Evolutionary conservation across 2,797 vertebrate species (phyloP).

Genomic region (Microhierax caerulescens): DNA sequence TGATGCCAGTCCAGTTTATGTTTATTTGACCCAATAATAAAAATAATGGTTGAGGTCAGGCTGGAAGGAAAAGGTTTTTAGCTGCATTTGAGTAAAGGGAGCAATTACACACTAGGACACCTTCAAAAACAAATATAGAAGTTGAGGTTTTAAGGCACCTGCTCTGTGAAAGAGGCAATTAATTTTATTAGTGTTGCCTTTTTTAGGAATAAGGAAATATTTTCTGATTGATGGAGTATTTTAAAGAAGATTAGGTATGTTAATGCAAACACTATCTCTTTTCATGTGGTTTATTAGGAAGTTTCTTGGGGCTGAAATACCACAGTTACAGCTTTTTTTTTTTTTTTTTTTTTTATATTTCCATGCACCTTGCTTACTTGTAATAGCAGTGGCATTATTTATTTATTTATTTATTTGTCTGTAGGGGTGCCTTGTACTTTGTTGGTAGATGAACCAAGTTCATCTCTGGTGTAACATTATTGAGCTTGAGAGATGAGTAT

Average conservation of each 20-base stretch:
- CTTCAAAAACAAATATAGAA: not conserved
- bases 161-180: not conserved
- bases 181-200: not conserved
- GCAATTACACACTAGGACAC: not conserved
- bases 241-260: not conserved
- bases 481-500: not conserved
- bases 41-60: not conserved
- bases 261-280: not conserved
- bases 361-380: not conserved
- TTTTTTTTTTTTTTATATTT: not conserved
- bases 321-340: not conserved
- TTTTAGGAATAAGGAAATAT: not conserved
- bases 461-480: not conserved
- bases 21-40: not conserved
- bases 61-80: not conserved
- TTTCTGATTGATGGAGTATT: not conserved
- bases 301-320: not conserved
- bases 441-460: not conserved
- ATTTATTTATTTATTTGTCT: slow-evolving; percentile 3
- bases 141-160: not conserved
- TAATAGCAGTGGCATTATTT: not conserved
- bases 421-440: not conserved
- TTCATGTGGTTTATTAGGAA: not conserved
- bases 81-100: not conserved
- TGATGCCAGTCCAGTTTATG: not conserved